Conservation (phyloP, 2,888 invertebrate genomes). For the Acleris literana region DNA sequence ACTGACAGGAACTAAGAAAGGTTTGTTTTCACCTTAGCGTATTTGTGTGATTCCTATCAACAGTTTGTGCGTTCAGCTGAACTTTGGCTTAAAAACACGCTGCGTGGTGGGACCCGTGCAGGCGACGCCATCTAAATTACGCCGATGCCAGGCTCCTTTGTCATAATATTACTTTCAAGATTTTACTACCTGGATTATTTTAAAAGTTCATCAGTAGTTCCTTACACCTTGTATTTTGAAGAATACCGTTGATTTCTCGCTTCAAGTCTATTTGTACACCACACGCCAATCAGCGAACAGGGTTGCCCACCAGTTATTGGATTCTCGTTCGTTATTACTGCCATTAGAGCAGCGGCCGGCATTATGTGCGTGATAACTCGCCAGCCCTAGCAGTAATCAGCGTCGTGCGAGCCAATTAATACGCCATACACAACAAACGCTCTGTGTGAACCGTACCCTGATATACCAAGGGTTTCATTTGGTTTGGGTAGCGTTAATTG, state of each 20-base stretch:
- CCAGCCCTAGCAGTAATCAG: conserved; percentile 39
- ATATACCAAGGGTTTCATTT: not conserved
- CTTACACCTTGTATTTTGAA: too few relatives aligned
- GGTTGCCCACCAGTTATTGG: conserved; percentile 59
- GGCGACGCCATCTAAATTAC: too few relatives aligned
- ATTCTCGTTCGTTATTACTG: conserved; percentile 63
- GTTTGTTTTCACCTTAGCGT: too few relatives aligned
- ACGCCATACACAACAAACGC: not conserved
- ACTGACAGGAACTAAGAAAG: too few relatives aligned
- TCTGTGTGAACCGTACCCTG: not conserved
- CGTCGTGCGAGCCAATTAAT: conserved; percentile 37
- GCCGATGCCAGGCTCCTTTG: too few relatives aligned
- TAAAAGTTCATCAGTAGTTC: too few relatives aligned
- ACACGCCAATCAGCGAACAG: conserved; percentile 34
- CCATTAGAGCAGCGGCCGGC: conserved; percentile 57
- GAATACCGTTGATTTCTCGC: not conserved
- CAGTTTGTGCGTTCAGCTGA: too few relatives aligned
- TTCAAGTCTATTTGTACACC: conserved; percentile 8
- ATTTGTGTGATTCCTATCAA: too few relatives aligned
- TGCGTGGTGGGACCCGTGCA: too few relatives aligned
- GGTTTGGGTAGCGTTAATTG: not conserved
- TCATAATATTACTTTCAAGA: too few relatives aligned
- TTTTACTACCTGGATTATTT: too few relatives aligned
- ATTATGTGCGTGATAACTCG: conserved; percentile 57
- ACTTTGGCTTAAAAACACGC: too few relatives aligned